Base-by-base conservation (phyloP, 2,888 invertebrate genomes). In the Euproctis similis region DNA sequence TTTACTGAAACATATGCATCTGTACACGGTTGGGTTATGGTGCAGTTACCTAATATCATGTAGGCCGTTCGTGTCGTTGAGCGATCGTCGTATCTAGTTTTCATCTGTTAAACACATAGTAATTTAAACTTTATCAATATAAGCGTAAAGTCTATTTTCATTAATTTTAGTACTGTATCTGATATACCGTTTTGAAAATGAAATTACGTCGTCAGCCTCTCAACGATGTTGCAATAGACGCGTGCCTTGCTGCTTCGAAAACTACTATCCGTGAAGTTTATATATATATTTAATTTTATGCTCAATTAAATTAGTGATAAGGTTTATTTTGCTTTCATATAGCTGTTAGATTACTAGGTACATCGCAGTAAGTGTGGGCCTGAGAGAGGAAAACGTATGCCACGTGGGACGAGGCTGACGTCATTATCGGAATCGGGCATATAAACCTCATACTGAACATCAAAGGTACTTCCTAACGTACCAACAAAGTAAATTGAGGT, bases 1-100 rank as follows among this genome's bases (percentile, higher is more conserved):
- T 31, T 22, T 23, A 6, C 38, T 32, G 29, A 30, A 31, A 41
- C 37, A 19, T 32, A 21, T 42, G 27, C 54, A 54, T 39, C 53
- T 49, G 28, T 46, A 67, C 41, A 61, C 34, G 25, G 54, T 34
- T 40, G 59, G 50, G 36, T 68, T 46, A 42, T 42, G 52, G 51
- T 66, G 63, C 66, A 69, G 62, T 80, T 80, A 71, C 75, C 57
- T 63, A 76, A 77, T 58, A 70, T 38, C 63, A 67, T 64, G 80
- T 80, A 74, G 74, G 76, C 65, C 64, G 72, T 57, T 48, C 50
- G 54, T 53, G 55, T 57, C 56, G 54, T 51, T 53, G 49, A 53
- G 60, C 53, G 60, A 68, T 69, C 64, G 55, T 66, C 59, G 46
- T 39, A 51, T 63, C 62, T 62, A 65, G 56, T 55, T 55, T 52